Base-by-base conservation (phyloP, 92 coral and sea anemone genomes). In the Epizoanthus fatuus region DNA sequence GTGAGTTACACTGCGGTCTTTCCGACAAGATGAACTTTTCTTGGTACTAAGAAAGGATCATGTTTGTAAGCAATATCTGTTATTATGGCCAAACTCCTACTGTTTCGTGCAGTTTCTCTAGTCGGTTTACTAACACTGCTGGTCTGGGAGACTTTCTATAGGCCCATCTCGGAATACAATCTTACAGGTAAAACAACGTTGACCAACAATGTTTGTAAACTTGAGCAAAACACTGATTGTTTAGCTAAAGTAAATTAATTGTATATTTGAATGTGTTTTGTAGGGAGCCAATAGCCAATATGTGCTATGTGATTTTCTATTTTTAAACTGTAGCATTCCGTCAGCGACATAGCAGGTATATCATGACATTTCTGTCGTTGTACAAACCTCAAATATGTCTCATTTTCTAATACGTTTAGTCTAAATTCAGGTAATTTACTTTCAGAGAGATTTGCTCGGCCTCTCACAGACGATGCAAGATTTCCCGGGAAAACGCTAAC, bases 71-170 rank as follows among this genome's bases (percentile, higher is more conserved):
- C 70, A 77, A 3, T 9, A 3, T n/a, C 57, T 58, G 69, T 77
- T 20, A 44, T 77, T 73, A 94, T 94, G 98, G 92, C 81, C 54
- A 89, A 79, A 63, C 58, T 94, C 78, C 83, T 94, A 29, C 82
- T 94, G 79, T 92, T 94, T 75, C 95, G 98, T 44, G 90, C 93
- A 29, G 73, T 89, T 19, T 94, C 95, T n/a, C 78, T 94, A 3
- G 51, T 86, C 47, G 56, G 86, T 32, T 87, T 94, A 66, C 64
- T 94, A 69, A 86, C 77, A 83, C 75, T 94, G 63, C 81, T 94
- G 73, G 73, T 94, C 53, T 90, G 98, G 92, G 95, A 94, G 75
- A 81, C 93, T 13, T 86, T 92, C n/a, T 79, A 86, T 74, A 87
- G 89, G 32, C 45, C 68, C 20, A 29, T 65, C 42, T 63, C 84